These are phyloP conservation scores for Dynastes tityus DNA, from an alignment of 2,888 invertebrate species.

Conservation along the genomic window DNA sequence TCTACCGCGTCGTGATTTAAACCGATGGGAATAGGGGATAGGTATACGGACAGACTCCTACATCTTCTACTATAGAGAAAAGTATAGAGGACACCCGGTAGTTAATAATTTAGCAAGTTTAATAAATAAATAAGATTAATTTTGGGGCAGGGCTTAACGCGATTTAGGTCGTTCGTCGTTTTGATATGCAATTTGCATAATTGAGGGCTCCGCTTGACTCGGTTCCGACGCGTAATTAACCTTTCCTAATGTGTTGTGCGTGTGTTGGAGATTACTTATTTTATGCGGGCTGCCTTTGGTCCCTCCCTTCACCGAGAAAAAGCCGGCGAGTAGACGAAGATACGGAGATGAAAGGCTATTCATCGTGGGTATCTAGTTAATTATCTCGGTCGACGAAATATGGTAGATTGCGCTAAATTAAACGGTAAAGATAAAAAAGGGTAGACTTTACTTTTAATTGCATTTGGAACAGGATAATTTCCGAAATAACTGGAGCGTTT, in stretches of 20 bases:
- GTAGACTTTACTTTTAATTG: too few relatives aligned
- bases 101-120: constrained; percentile 11
- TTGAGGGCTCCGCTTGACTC: constrained; percentile 8
- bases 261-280: constrained; percentile 4
- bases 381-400: too few relatives aligned
- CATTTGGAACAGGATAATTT: too few relatives aligned
- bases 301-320: too few relatives aligned
- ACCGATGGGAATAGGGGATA: constrained; percentile 17
- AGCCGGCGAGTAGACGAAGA: too few relatives aligned
- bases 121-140: constrained; percentile 29
- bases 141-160: background rate
- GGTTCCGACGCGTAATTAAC: constrained; percentile 1
- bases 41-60: background rate
- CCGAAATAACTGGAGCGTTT: too few relatives aligned
- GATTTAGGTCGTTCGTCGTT: background rate
- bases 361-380: too few relatives aligned
- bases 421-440: too few relatives aligned
- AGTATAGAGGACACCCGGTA: background rate
- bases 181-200: constrained; percentile 39
- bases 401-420: too few relatives aligned
- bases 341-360: too few relatives aligned
- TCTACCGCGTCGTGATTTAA: constrained; percentile 6
- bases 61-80: background rate
- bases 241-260: background rate
- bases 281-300: too few relatives aligned